Percentiles rank a stretch among this genome's conserved stretches.
Evolutionary conservation across 1,140 invertebrate species (phyloP).

Genomic region (Danaus plexippus): DNA sequence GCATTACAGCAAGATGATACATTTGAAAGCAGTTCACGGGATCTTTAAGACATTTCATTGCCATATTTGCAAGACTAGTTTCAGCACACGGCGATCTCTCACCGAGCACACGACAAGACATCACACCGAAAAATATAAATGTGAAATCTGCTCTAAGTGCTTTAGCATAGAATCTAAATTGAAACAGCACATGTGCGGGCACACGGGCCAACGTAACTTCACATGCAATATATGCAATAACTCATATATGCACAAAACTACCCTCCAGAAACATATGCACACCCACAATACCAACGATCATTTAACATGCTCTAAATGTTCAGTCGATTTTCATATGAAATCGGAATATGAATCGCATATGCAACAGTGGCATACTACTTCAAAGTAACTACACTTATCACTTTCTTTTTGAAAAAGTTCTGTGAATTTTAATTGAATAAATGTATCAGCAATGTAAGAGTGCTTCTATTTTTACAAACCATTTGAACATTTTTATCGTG

Average conservation of each 20-base stretch:
- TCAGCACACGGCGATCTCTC: slow-evolving; percentile 28
- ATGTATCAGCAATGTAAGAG: too few species aligned
- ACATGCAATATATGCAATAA: slow-evolving; percentile 72
- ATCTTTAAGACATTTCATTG: slow-evolving; percentile 33
- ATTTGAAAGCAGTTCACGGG: slow-evolving; percentile 39
- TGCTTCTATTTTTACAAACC: too few species aligned
- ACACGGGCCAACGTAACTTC: slow-evolving; percentile 75
- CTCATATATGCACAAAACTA: slow-evolving; percentile 75
- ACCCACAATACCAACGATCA: slow-evolving; percentile 65
- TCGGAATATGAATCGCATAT: slow-evolving; percentile 26
- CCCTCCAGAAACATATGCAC: slow-evolving; percentile 78
- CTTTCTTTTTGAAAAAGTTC: too few species aligned
- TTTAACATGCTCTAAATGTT: slow-evolving; percentile 57
- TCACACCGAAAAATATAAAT: slow-evolving; percentile 69
- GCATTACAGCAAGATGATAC: slow-evolving; percentile 39
- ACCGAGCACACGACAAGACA: slow-evolving; percentile 54
- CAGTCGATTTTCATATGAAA: slow-evolving; percentile 47
- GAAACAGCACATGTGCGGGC: slow-evolving; percentile 79
- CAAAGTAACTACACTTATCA: neutral
- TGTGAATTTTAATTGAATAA: too few species aligned
- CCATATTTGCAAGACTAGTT: slow-evolving; percentile 31
- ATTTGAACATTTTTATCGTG: too few species aligned
- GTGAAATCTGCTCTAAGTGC: slow-evolving; percentile 66
- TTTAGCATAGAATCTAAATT: slow-evolving; percentile 72
- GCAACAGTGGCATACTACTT: slow-evolving; percentile 15